Conservation (phyloP, 2,888 invertebrate species). For the Hofmannophila pseudospretella region DNA sequence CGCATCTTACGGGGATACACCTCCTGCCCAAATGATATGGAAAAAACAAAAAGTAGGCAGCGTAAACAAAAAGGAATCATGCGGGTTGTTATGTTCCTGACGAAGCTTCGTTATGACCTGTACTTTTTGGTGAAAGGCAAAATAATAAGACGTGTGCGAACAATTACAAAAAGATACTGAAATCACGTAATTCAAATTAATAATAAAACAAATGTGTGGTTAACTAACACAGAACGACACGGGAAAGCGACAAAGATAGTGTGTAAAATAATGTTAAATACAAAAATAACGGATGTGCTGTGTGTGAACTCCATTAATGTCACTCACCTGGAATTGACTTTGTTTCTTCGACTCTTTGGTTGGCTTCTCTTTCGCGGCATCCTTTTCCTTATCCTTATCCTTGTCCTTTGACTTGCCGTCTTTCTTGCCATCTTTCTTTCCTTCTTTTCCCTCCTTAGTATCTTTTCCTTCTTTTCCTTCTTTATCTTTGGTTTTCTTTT, state of each 20-base stretch:
- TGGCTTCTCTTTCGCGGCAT: slow-evolving; percentile 75
- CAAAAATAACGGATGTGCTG: slow-evolving; percentile 69
- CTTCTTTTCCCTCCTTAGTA: slow-evolving; percentile 70
- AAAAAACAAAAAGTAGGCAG: slow-evolving; percentile 77
- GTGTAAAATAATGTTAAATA: slow-evolving; percentile 41
- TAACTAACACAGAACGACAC: slow-evolving; percentile 62
- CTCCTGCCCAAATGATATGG: slow-evolving; percentile 82
- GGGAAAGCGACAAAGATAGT: slow-evolving; percentile 52
- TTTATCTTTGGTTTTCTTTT: slow-evolving; percentile 81
- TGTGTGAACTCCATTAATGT: slow-evolving; percentile 26
- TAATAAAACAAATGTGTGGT: slow-evolving; percentile 46
- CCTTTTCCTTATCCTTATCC: slow-evolving; percentile 80
- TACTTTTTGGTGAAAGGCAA: slow-evolving; percentile 31
- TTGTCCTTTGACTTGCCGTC: slow-evolving; percentile 79
- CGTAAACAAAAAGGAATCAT: slow-evolving; percentile 76
- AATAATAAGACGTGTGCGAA: slow-evolving; percentile 36
- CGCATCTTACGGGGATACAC: slow-evolving; percentile 90
- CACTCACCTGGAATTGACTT: slow-evolving; percentile 81
- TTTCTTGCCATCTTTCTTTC: slow-evolving; percentile 77
- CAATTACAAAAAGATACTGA: slow-evolving; percentile 40
- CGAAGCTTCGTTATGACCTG: slow-evolving; percentile 45
- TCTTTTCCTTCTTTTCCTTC: slow-evolving; percentile 72
- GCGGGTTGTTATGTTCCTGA: slow-evolving; percentile 54
- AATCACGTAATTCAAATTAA: slow-evolving; percentile 37
- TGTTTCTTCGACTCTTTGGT: slow-evolving; percentile 80